Percentiles rank a stretch among this genome's conserved stretches.
Conservation (phyloP, 2,888 invertebrate genomes). For the Endomychus coccineus region DNA sequence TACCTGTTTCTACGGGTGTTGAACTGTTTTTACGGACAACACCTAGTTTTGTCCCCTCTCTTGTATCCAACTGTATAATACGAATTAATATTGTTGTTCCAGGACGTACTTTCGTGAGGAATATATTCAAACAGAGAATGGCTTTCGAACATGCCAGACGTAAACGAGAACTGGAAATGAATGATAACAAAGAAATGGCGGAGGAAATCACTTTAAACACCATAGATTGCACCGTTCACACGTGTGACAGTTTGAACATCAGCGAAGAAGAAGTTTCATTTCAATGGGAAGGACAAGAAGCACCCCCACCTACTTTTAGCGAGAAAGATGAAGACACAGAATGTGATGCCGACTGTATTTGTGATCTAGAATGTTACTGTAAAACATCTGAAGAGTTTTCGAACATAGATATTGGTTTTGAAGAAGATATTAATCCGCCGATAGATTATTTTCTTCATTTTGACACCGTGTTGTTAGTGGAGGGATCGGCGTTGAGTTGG, state of each 20-base stretch:
- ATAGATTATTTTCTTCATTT: constrained; percentile 16
- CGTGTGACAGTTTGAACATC: constrained; percentile 31
- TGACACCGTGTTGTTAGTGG: constrained; percentile 31
- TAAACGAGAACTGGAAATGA: constrained; percentile 21
- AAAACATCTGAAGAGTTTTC: constrained; percentile 20
- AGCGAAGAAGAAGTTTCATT: too few relatives aligned
- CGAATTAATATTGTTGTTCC: too few relatives aligned
- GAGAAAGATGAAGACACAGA: constrained; percentile 14
- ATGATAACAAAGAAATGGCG: constrained; percentile 21
- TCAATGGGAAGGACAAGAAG: too few relatives aligned
- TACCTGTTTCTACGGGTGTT: too few relatives aligned
- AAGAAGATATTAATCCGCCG: constrained; percentile 7
- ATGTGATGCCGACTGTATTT: constrained; percentile 9
- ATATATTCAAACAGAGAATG: constrained; percentile 14
- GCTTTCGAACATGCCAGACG: constrained; percentile 24
- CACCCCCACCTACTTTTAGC: constrained; percentile 7
- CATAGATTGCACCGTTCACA: constrained; percentile 30
- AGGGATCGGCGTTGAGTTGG: constrained; percentile 34
- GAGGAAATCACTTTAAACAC: constrained; percentile 26
- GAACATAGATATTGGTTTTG: constrained; percentile 21
- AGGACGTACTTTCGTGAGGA: constrained; percentile 15
- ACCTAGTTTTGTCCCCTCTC: too few relatives aligned
- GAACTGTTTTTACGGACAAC: too few relatives aligned
- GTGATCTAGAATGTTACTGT: constrained; percentile 8
- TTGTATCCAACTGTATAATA: too few relatives aligned